Evolutionary conservation across 2,797 vertebrate species (phyloP), one percentile per base, ranked within the genome.

Genomic region (Sebastes steindachneri): DNA sequence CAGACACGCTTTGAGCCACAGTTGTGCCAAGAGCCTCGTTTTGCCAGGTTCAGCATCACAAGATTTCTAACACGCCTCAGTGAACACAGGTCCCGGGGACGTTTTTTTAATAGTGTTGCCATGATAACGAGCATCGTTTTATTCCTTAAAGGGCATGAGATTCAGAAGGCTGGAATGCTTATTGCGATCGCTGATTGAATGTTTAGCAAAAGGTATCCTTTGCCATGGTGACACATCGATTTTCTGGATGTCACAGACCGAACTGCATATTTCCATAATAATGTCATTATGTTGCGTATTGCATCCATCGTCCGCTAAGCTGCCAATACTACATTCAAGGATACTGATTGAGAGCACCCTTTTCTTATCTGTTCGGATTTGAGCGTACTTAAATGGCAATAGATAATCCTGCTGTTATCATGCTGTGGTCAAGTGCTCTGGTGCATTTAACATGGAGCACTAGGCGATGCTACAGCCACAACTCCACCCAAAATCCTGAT

Each of bases 31-130:
- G 28, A 73, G 84, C 62, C 15, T 54, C 23, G 72, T 60, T 79
- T 77, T 76, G 29, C 33, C 65, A 72, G 68, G 67, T 82, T 83
- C 53, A 76, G 60, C 48, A 31, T 75, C 77, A 80, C 78, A 84
- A 63, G 75, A 85, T 68, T 86, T 73, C 71, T 82, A 60, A 70
- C 60, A 79, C 4, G 71, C 78, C 68, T 78, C 80, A 26, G 55
- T 84, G 73, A 87, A 53, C 69, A 68, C 66, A 83, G 51, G 68
- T 84, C 84, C 81, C 26, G 2, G 25, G 82, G 83, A 79, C 57
- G 83, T 88, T 84, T 85, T 58, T 80, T 41, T 53, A 51, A 75
- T 77, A 59, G 60, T 64, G 58, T 72, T 68, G 31, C 78, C 71
- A 60, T 71, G 53, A 69, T 82, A 88, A 88, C 25, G 7, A 82